These are phyloP conservation scores for Diarsia dahlii DNA, from an alignment of 2,888 invertebrate genomes.

Conservation along the genomic window DNA sequence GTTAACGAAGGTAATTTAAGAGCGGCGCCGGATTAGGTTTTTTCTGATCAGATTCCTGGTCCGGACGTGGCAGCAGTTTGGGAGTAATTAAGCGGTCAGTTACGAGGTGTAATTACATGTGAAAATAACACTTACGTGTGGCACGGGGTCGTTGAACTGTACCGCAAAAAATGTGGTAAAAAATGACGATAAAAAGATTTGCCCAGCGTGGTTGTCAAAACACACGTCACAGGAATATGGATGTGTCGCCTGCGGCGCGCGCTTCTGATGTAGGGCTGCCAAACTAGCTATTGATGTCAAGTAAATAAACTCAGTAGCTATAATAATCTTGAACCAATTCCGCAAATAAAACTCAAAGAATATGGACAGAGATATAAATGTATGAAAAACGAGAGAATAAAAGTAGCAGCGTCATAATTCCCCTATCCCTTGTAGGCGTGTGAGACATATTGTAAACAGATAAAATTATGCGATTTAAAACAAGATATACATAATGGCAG, in stretches of 20 bases:
- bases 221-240: constrained; percentile 88
- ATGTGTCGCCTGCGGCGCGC: constrained; percentile 84
- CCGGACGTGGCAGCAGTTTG: constrained; percentile 82
- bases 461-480: constrained; percentile 20
- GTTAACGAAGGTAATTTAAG: constrained; percentile 79
- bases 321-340: not conserved
- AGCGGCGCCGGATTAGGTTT: constrained; percentile 82
- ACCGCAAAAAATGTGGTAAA: constrained; percentile 77
- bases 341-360: not conserved
- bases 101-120: constrained; percentile 86
- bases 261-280: constrained; percentile 70
- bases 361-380: not conserved
- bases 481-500: constrained; percentile 44
- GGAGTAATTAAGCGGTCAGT: constrained; percentile 86
- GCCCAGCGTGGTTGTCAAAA: constrained; percentile 84
- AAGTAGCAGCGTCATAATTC: constrained; percentile 1
- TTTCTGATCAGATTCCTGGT: constrained; percentile 78
- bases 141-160: constrained; percentile 80
- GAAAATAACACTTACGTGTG: constrained; percentile 82
- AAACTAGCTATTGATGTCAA: constrained; percentile 25
- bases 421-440: constrained; percentile 22
- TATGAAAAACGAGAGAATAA: not conserved
- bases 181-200: constrained; percentile 78
- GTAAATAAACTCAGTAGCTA: constrained; percentile 6
- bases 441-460: constrained; percentile 14